Evolutionary conservation across 2,113 vertebrate species (phyloP).

Genomic region (Diphyllodes magnificus): DNA sequence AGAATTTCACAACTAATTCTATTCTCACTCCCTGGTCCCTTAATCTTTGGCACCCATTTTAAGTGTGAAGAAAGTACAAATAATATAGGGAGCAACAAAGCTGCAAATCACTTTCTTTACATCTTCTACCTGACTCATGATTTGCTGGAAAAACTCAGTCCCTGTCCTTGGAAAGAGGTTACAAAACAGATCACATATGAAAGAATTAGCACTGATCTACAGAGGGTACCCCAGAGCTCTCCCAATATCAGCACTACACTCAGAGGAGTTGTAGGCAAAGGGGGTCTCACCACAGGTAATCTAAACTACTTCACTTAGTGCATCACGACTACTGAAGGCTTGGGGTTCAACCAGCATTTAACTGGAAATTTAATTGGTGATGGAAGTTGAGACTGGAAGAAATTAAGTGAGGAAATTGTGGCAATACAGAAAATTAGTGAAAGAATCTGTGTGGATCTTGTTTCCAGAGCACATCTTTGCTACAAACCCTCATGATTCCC

Average conservation of each 20-base stretch:
- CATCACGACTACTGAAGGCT: not conserved
- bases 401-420: not conserved
- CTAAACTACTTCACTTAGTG: not conserved
- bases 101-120: not conserved
- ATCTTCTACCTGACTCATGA: not conserved
- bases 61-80: not conserved
- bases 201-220: not conserved
- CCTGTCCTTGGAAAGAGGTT: not conserved
- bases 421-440: not conserved
- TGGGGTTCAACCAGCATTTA: not conserved
- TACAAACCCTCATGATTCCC: not conserved
- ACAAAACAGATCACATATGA: not conserved
- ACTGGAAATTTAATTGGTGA: not conserved
- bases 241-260: not conserved
- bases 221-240: not conserved
- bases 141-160: not conserved
- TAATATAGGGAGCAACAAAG: not conserved
- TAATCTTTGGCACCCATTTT: not conserved
- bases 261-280: not conserved
- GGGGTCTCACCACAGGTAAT: not conserved
- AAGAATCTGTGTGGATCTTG: not conserved
- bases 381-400: not conserved
- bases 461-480: not conserved
- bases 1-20: not conserved
- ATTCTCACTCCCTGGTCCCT: not conserved